A percentile compares a stretch with the other conserved stretches of the same genome.
phyloP scores from a whole-genome alignment of 2,113 vertebrate species.

The Campylomormyrus numenius region DNA sequence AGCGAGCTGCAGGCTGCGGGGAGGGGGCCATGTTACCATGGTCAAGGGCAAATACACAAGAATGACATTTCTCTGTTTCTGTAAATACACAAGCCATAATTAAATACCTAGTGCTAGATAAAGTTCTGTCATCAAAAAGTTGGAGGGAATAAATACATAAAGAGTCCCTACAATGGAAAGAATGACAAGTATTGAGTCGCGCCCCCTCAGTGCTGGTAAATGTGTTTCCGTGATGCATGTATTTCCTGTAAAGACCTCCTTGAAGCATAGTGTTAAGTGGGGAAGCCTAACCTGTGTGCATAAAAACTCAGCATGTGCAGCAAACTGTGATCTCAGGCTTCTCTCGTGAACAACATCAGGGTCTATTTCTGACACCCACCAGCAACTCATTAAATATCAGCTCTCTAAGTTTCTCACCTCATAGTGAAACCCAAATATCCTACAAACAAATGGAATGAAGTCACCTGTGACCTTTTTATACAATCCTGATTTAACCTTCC shows the following conservation, averaged over 20 bases:
- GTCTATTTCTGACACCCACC: background rate
- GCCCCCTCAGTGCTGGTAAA: background rate
- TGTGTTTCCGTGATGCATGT: background rate
- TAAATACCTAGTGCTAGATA: background rate
- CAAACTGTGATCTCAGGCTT: background rate
- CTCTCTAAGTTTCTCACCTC: background rate
- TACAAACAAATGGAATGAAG: background rate
- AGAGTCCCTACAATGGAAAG: background rate
- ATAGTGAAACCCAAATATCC: background rate
- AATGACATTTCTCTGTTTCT: background rate
- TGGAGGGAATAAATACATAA: background rate
- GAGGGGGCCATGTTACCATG: conserved; percentile 11
- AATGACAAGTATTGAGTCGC: background rate
- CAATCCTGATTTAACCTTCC: background rate
- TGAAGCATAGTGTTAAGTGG: background rate
- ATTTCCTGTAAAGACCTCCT: conserved; percentile 16
- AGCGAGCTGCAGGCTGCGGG: conserved; percentile 78
- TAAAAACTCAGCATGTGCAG: background rate
- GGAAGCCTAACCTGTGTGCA: background rate
- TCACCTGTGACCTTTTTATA: background rate
- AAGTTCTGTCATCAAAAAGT: background rate
- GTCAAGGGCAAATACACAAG: background rate
- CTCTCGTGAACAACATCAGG: background rate
- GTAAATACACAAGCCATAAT: background rate
- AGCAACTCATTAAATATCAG: background rate